phyloP scores from a whole-genome alignment of 2,888 invertebrate species.

The Alloplasta piceator region DNA sequence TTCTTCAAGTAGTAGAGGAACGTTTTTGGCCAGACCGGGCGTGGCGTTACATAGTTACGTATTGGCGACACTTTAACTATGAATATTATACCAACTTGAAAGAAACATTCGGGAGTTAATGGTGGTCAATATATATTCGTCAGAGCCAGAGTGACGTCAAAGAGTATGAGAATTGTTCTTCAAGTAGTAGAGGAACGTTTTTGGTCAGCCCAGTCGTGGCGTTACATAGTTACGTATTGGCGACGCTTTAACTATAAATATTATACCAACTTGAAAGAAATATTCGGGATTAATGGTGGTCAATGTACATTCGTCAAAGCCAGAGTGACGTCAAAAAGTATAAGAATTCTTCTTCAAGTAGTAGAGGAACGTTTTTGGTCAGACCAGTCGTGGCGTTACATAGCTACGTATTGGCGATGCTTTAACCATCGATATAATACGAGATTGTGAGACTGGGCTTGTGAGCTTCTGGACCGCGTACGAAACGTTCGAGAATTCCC shows the following conservation, averaged over 20 bases:
- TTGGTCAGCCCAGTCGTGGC: too few species aligned
- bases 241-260: too few species aligned
- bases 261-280: too few species aligned
- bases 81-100: too few species aligned
- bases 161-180: background rate
- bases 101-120: too few species aligned
- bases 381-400: slow-evolving; percentile 37
- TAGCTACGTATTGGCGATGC: background rate
- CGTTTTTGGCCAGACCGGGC: too few species aligned
- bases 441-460: slow-evolving; percentile 23
- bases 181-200: slow-evolving; percentile 30
- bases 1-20: slow-evolving; percentile 19
- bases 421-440: background rate
- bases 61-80: too few species aligned
- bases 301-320: background rate
- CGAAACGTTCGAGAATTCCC: slow-evolving; percentile 61
- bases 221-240: too few species aligned
- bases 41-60: too few species aligned
- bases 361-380: slow-evolving; percentile 40
- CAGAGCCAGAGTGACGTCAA: too few species aligned
- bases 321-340: slow-evolving; percentile 20
- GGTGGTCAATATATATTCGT: too few species aligned
- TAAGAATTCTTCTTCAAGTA: slow-evolving; percentile 50
- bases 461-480: slow-evolving; percentile 39
- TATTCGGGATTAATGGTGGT: slow-evolving; percentile 44